Base-by-base conservation (phyloP, 1,140 invertebrate species). In the Cyphomyrmex costatus region DNA sequence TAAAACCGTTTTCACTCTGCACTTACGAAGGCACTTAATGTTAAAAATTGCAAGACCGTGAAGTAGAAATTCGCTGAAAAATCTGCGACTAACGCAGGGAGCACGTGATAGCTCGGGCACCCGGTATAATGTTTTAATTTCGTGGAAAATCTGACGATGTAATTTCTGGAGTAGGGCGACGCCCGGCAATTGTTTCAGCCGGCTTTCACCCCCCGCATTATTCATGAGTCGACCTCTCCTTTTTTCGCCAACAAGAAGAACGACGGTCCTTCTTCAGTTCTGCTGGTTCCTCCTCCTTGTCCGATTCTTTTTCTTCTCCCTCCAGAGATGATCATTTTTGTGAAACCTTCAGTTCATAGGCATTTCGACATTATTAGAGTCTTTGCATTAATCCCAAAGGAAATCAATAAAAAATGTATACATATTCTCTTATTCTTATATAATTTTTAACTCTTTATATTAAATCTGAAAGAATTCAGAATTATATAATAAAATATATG, bases 81-180 rank as follows among this genome's bases (percentile, higher is more conserved):
- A 73, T 58, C 53, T 73, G 66, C 24, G 51, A 42, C n/a, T 46
- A 24, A 65, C 60, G 46, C 51, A 16, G 46, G 6, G 5, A 24
- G 49, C 21, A 14, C 33, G 24, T 33, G 76, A 79, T 79, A 65
- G 27, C 51, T 73, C 53, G 79, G 19, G 66, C 79, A 82, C 79
- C 79, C 79, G 79, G 79, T 82, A 88, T 89, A 91, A 91, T 86
- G 86, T 91, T 91, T 91, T 91, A 89, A 91, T 91, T 89, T 91
- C 86, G 90, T 65, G 90, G 90, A 91, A 91, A 91, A 91, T 91
- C 90, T 89, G 90, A 91, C 83, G 90, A 91, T 91, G 90, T 91
- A 91, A 91, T 91, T 91, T 91, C 85, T 91, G 49, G 88, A 91
- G 74, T 91, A 91, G 78, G 85, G 86, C 90, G 88, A 89, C 90